Conservation (phyloP, 2,113 vertebrate species). For the Mellivora capensis region DNA sequence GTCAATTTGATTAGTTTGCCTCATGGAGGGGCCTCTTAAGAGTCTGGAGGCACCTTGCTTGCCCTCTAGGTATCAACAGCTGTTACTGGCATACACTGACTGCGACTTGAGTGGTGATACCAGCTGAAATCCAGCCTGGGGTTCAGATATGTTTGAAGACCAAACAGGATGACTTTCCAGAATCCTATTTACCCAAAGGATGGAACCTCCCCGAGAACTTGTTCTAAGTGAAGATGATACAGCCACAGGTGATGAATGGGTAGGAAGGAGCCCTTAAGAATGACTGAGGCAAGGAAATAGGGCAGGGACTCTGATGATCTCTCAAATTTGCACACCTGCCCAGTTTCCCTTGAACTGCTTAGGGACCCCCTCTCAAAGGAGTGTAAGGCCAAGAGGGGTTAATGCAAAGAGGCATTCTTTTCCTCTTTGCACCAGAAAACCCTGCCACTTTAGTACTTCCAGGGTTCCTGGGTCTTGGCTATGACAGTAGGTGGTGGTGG, state of each 20-base stretch:
- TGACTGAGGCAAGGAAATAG: background rate
- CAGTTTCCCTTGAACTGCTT: no score
- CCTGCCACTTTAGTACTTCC: background rate
- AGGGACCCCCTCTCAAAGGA: background rate
- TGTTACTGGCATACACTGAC: background rate
- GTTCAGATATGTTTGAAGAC: background rate
- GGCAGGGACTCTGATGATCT: background rate
- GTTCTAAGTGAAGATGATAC: background rate
- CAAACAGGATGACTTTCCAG: background rate
- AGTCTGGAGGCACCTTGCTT: background rate
- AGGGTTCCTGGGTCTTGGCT: background rate
- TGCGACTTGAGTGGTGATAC: background rate
- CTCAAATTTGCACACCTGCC: background rate
- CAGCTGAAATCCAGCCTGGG: background rate
- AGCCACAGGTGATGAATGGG: background rate
- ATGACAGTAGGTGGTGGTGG: background rate
- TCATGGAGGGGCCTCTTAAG: background rate
- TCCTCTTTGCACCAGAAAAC: background rate
- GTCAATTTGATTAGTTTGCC: background rate
- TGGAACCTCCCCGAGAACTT: background rate
- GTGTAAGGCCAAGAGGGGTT: background rate
- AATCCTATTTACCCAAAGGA: background rate
- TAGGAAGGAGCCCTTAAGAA: background rate
- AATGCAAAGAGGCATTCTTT: background rate
- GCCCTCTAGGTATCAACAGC: no score